Evolutionary conservation across 2,797 vertebrate genomes (phyloP).

Genomic region (Galaxias olidus): DNA sequence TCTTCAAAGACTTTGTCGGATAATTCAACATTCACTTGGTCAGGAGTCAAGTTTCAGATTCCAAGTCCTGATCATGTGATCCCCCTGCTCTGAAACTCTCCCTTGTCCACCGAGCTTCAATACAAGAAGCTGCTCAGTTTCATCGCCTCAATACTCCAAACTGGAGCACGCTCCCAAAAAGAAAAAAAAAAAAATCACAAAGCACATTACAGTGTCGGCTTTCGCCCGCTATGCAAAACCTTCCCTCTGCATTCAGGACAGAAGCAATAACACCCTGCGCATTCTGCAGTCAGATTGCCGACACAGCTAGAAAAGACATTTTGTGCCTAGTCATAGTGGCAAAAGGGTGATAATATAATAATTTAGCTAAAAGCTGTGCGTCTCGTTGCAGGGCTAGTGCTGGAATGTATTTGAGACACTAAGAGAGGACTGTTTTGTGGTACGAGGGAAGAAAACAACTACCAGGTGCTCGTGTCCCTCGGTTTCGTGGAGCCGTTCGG

Average conservation of each 20-base stretch:
- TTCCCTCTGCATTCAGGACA: background rate
- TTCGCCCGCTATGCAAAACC: constrained; percentile 32
- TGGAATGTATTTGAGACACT: constrained; percentile 29
- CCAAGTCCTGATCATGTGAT: background rate
- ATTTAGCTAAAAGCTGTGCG: constrained; percentile 57
- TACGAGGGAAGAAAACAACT: background rate
- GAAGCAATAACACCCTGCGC: constrained; percentile 9
- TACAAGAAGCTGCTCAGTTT: constrained; percentile 13
- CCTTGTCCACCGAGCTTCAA: constrained; percentile 17
- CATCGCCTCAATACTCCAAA: constrained; percentile 8
- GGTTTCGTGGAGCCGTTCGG: constrained; percentile 31
- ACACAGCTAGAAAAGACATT: constrained; percentile 55
- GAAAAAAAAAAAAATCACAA: constrained; percentile 1
- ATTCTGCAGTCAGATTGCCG: constrained; percentile 46
- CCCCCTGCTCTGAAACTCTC: constrained; percentile 14
- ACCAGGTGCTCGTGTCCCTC: constrained; percentile 12
- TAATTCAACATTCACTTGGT: no score
- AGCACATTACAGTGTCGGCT: constrained; percentile 25
- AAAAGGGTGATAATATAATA: constrained; percentile 57
- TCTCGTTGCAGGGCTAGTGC: constrained; percentile 42
- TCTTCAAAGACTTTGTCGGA: no score
- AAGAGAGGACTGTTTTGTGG: background rate
- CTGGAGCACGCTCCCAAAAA: constrained; percentile 7
- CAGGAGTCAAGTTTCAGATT: no score
- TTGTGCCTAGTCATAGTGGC: constrained; percentile 39